A percentile compares a stretch with the other conserved stretches of the same genome.
These are phyloP conservation scores for Coenobita brevimanus DNA, from an alignment of 1,140 invertebrate genomes.

Conservation along the genomic window DNA sequence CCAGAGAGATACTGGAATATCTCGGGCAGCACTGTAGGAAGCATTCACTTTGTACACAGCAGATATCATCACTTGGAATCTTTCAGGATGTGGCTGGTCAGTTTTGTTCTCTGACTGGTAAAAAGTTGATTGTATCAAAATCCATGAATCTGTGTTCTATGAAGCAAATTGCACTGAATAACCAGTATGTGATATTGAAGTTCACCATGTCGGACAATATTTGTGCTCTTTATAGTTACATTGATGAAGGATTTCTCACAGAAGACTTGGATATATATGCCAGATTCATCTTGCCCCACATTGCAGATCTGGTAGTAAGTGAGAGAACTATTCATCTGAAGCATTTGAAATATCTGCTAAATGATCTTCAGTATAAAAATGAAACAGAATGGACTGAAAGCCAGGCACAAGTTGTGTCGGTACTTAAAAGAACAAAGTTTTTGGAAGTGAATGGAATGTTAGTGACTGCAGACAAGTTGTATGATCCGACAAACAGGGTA, in stretches of 20 bases:
- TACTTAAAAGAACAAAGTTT: not conserved
- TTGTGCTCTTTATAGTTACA: not conserved
- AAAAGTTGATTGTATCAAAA: conserved; percentile 22
- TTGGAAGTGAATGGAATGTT: conserved; percentile 4
- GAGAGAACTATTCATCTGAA: not conserved
- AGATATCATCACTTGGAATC: conserved; percentile 8
- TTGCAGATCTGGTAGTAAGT: not conserved
- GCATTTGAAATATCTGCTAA: not conserved
- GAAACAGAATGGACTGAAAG: not conserved
- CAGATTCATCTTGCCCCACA: conserved; percentile 18
- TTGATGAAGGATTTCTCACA: conserved; percentile 3
- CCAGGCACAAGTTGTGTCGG: not conserved
- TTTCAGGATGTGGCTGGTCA: conserved; percentile 3
- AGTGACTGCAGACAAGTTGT: conserved; percentile 20
- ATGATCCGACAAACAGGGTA: not conserved
- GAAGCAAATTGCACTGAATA: not conserved
- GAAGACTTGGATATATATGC: conserved; percentile 21
- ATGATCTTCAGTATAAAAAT: not conserved
- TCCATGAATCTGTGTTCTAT: not conserved
- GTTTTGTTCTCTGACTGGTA: not conserved
- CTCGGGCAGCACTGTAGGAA: not conserved
- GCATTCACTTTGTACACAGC: not conserved
- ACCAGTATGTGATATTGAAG: not conserved
- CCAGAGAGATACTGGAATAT: conserved; percentile 21
- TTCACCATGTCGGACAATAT: not conserved